A percentile compares a stretch with the other conserved stretches of the same genome.
phyloP scores from a whole-genome alignment of 2,797 vertebrate genomes.

The Harpagifer antarcticus region DNA sequence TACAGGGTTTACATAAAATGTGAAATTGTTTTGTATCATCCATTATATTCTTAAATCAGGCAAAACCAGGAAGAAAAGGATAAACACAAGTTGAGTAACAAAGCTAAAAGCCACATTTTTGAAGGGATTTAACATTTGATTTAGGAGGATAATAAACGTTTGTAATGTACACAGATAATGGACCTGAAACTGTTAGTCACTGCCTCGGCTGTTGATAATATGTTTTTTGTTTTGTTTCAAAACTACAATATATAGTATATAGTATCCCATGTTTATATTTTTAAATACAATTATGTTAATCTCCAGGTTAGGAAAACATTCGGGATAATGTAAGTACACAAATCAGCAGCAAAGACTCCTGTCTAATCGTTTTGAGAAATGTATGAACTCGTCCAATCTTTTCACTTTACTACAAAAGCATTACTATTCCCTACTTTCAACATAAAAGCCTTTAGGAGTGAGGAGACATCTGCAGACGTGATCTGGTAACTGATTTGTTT shows the following conservation, averaged over 20 bases:
- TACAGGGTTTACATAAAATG: background rate
- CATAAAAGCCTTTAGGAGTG: slow-evolving; percentile 7
- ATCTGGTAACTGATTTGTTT: slow-evolving; percentile 5
- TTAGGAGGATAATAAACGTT: background rate
- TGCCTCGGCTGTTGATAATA: background rate
- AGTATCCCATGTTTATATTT: too few species aligned
- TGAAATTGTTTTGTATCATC: background rate
- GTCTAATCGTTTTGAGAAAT: too few species aligned
- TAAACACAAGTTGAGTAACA: background rate
- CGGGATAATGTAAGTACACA: too few species aligned
- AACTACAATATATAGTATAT: background rate
- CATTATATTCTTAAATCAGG: background rate
- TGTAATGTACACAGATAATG: background rate
- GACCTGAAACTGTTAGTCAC: background rate
- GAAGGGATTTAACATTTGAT: background rate
- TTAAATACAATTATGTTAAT: too few species aligned
- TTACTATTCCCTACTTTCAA: slow-evolving; percentile 7
- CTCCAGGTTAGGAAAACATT: too few species aligned
- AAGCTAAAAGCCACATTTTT: background rate
- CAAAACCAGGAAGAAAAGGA: background rate
- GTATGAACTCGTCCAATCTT: too few species aligned
- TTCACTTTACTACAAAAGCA: background rate
- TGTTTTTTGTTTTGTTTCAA: slow-evolving; percentile 4
- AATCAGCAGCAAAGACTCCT: too few species aligned
- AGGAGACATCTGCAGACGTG: slow-evolving; percentile 22